phyloP scores from a whole-genome alignment of 2,888 invertebrate genomes.

The Pristionchus mayeri region DNA sequence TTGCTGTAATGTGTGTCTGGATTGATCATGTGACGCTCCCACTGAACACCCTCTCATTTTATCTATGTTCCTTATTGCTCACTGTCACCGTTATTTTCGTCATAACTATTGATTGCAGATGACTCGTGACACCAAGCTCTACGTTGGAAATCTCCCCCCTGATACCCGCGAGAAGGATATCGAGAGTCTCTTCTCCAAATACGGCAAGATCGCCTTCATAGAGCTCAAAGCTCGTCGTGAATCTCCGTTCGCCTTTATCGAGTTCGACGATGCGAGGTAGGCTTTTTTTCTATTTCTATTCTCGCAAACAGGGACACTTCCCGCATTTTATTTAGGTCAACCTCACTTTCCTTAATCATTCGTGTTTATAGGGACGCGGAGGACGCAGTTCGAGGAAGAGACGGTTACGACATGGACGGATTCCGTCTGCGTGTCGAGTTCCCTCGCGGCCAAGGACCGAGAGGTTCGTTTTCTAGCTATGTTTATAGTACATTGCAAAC shows the following conservation, averaged over 20 bases:
- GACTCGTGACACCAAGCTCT: conserved; percentile 87
- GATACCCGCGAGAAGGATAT: conserved; percentile 98
- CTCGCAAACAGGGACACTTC: background rate
- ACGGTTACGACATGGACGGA: conserved; percentile 98
- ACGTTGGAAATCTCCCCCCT: conserved; percentile 98
- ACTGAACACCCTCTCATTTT: no score
- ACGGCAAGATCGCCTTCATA: conserved; percentile 97
- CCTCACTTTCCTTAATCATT: background rate
- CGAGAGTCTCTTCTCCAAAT: conserved; percentile 83
- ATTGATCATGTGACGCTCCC: no score
- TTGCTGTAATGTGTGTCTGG: no score
- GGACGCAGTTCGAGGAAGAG: conserved; percentile 80
- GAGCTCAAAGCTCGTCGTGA: conserved; percentile 97
- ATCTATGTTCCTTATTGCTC: no score
- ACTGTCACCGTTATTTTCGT: no score
- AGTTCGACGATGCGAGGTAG: conserved; percentile 97
- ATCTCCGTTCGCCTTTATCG: conserved; percentile 98
- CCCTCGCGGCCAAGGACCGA: conserved; percentile 84
- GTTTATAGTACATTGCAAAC: no score
- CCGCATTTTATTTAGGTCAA: background rate
- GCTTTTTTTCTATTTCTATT: no score
- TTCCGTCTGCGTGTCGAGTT: conserved; percentile 97
- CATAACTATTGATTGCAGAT: conserved; percentile 31
- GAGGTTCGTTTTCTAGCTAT: no score
- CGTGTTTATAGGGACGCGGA: conserved; percentile 71